These are phyloP conservation scores for Plectropomus leopardus DNA, from an alignment of 2,113 vertebrate species.

Conservation along the genomic window DNA sequence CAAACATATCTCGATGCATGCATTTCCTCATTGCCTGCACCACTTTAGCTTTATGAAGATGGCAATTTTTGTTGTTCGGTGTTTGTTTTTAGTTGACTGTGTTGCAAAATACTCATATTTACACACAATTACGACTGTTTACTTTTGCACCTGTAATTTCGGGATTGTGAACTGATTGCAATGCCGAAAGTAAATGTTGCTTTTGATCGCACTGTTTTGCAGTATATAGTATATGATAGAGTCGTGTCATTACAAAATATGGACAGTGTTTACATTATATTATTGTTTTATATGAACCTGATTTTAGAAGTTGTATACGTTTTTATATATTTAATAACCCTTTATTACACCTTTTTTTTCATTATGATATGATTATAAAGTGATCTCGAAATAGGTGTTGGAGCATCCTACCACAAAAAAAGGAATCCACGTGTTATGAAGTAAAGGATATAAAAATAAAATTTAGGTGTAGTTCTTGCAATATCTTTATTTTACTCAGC, in stretches of 20 bases:
- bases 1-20: neutral
- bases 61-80: neutral
- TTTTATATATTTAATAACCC: no score
- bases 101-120: neutral
- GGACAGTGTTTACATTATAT: neutral
- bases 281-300: neutral
- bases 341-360: neutral
- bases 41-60: neutral
- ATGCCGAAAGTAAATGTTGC: neutral
- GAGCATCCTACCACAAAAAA: no score
- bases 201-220: neutral
- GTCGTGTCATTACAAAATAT: neutral
- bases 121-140: neutral
- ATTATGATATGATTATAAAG: neutral
- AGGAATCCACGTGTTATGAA: slow-evolving; percentile 12
- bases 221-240: neutral
- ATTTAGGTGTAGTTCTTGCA: slow-evolving; percentile 3
- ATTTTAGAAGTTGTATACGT: no score
- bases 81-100: neutral
- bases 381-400: neutral
- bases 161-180: neutral
- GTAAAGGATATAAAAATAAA: slow-evolving; percentile 3
- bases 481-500: slow-evolving; percentile 49
- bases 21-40: slow-evolving; percentile 7
- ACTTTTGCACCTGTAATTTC: slow-evolving; percentile 33